Evolutionary conservation across 2,797 vertebrate genomes (phyloP).

Genomic region (Anabas testudineus): DNA sequence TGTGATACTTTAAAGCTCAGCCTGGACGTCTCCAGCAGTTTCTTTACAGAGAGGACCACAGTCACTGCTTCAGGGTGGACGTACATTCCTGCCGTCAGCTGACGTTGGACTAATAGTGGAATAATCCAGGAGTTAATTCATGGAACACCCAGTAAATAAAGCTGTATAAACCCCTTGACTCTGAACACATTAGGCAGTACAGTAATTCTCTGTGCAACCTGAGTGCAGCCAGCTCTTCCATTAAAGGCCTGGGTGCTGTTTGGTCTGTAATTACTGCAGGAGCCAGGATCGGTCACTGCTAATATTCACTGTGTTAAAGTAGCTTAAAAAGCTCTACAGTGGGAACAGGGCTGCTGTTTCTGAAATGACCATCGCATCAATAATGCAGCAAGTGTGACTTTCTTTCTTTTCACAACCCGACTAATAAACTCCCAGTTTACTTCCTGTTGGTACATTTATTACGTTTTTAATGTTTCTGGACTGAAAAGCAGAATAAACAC

Average conservation of each 20-base stretch:
- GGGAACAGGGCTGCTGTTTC: conserved; percentile 24
- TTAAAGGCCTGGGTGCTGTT: conserved; percentile 63
- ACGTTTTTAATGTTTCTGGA: conserved; percentile 1
- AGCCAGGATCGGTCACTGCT: conserved; percentile 36
- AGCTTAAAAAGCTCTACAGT: conserved; percentile 40
- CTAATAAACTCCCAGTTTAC: conserved; percentile 49
- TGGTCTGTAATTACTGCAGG: conserved; percentile 67
- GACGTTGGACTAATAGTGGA: conserved; percentile 38
- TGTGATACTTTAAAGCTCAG: neutral
- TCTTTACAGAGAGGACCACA: neutral
- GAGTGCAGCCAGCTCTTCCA: conserved; percentile 59
- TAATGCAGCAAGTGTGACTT: conserved; percentile 57
- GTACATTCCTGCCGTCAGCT: conserved; percentile 26
- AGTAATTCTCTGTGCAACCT: conserved; percentile 59
- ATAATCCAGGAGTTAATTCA: conserved; percentile 57
- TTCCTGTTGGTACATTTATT: conserved; percentile 9
- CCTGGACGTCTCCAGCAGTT: neutral
- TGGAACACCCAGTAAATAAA: conserved; percentile 31
- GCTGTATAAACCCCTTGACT: conserved; percentile 46
- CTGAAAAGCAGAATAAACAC: neutral
- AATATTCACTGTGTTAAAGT: conserved; percentile 53
- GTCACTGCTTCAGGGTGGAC: too few species aligned
- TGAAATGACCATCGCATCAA: conserved; percentile 56
- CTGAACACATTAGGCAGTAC: conserved; percentile 37
- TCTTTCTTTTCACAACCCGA: conserved; percentile 1